phyloP scores from a whole-genome alignment of 2,113 vertebrate genomes.

The Oenanthe melanoleuca region DNA sequence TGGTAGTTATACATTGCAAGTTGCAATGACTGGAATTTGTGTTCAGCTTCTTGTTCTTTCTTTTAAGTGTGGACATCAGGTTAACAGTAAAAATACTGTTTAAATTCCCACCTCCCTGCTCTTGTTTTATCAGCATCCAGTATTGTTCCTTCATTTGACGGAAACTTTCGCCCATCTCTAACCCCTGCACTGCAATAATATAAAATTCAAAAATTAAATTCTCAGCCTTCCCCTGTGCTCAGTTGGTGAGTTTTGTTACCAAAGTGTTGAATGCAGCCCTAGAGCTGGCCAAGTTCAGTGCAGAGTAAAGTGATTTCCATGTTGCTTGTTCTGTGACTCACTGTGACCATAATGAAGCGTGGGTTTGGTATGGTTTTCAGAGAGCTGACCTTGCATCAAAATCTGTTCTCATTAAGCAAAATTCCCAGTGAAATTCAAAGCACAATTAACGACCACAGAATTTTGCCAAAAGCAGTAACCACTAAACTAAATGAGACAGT shows the following conservation, averaged over 20 bases:
- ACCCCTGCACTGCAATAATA: background rate
- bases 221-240: background rate
- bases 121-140: background rate
- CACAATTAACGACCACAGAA: slow-evolving; percentile 25
- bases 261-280: background rate
- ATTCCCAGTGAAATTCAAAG: slow-evolving; percentile 21
- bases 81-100: background rate
- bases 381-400: slow-evolving; percentile 19
- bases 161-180: background rate
- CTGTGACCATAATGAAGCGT: background rate
- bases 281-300: background rate
- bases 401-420: slow-evolving; percentile 26
- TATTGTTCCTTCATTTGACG: background rate
- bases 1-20: background rate
- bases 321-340: background rate
- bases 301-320: background rate
- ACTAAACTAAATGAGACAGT: slow-evolving; percentile 4
- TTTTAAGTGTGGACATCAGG: background rate
- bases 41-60: background rate
- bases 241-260: background rate
- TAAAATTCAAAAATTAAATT: background rate
- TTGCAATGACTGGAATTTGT: background rate
- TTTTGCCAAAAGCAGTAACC: slow-evolving; percentile 25
- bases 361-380: background rate
- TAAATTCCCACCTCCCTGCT: background rate